These are phyloP conservation scores for Catocala fraxini DNA, from an alignment of 2,888 invertebrate genomes.

Conservation along the genomic window DNA sequence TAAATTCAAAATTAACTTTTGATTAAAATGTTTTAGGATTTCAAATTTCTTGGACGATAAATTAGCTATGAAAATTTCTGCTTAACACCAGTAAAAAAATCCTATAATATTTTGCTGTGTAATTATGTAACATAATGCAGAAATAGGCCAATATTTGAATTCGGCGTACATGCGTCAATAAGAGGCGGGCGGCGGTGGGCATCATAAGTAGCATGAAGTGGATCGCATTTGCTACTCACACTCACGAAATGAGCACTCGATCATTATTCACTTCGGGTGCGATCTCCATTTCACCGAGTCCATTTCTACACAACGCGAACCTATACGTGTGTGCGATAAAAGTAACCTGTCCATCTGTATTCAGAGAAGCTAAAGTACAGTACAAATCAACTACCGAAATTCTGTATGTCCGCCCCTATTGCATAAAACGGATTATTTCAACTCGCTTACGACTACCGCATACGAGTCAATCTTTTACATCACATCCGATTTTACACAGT, in stretches of 20 bases:
- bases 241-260: slow-evolving; percentile 51
- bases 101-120: too few relatives aligned
- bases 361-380: slow-evolving; percentile 44
- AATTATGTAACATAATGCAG: background rate
- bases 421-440: slow-evolving; percentile 63
- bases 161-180: slow-evolving; percentile 3
- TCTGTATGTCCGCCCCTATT: slow-evolving; percentile 52
- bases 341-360: slow-evolving; percentile 61
- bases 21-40: background rate
- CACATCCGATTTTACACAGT: slow-evolving; percentile 57
- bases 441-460: slow-evolving; percentile 56
- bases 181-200: slow-evolving; percentile 1
- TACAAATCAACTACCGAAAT: slow-evolving; percentile 52
- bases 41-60: too few relatives aligned
- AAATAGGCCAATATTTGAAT: slow-evolving; percentile 1
- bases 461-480: slow-evolving; percentile 56
- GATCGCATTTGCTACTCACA: slow-evolving; percentile 42
- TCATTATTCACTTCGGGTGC: slow-evolving; percentile 65
- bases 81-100: too few relatives aligned
- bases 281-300: slow-evolving; percentile 59
- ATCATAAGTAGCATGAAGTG: slow-evolving; percentile 25
- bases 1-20: background rate
- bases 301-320: slow-evolving; percentile 54
- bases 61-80: too few relatives aligned
- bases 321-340: slow-evolving; percentile 46